Evolutionary conservation across 2,113 vertebrate genomes (phyloP), one percentile per base, ranked within the genome.

Genomic region (Ameiurus melas): DNA sequence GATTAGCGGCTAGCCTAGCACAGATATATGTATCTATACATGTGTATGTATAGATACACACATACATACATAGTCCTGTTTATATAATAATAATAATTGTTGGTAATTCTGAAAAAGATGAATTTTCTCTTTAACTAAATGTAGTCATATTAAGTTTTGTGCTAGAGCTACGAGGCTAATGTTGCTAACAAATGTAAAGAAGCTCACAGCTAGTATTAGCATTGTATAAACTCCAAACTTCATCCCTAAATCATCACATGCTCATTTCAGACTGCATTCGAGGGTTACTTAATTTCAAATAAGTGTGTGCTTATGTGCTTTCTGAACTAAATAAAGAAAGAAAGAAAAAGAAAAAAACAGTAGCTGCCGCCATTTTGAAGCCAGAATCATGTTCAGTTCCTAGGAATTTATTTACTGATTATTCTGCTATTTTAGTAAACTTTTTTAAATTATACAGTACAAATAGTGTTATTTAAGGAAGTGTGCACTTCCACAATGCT

Each of bases 1-100:
- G 97, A 98, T 98, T 99, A 99, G 97, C 95, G 96, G 95, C 96
- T 96, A 98, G 95, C 97, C 96, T 97, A 97, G 97, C 94, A 84
- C 95, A 96, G 96, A 97, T 51, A 51, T 51, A 51, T 51, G 9
- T 51, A 51, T 51, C 9, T 51, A 51, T 51, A 51, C 9, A 51
- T 51, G 9, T 51, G 9, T 51, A 51, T 51, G 9, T 51, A 51
- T 10, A 51, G 9, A 51, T 47, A 47, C 5, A 47, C 10, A 79
- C 27, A 51, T 51, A 47, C 36, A 39, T 36, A 19, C 17, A 71
- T 3, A 30, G 6, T 14, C 2, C 22, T 64, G 22, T 5, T 30
- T 30, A 30, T 68, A 16, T 68, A 16, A 68, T 30, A 14, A 7
- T 20, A 66, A n/a, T n/a, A n/a, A n/a, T 3, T 73, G 6, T 20